A percentile compares a stretch with the other conserved stretches of the same genome.
phyloP scores from a whole-genome alignment of 53 echinoderm and acorn worm genomes.

The Arbacia lixula region DNA sequence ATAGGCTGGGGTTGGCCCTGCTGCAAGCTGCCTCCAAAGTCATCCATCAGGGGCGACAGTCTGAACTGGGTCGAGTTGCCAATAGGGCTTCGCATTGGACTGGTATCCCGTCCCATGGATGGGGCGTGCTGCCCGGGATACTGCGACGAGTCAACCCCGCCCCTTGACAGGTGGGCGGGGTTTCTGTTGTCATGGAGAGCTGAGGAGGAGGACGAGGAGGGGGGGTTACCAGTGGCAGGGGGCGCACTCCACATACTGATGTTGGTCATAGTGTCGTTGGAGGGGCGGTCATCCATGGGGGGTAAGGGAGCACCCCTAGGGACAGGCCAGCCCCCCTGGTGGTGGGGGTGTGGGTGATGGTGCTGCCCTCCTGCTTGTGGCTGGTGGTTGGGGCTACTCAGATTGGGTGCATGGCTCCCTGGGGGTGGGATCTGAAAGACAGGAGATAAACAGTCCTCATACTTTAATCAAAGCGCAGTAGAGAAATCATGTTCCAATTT shows the following conservation, averaged over 20 bases:
- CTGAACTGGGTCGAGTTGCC: slow-evolving; percentile 43
- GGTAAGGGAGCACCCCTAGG: neutral
- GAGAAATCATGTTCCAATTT: neutral
- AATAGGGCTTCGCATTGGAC: slow-evolving; percentile 50
- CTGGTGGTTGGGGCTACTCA: slow-evolving; percentile 25
- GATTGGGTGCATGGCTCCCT: slow-evolving; percentile 29
- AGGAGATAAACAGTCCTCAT: neutral
- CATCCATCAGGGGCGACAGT: slow-evolving; percentile 34
- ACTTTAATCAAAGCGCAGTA: neutral
- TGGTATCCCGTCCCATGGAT: slow-evolving; percentile 35
- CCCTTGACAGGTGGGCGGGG: neutral
- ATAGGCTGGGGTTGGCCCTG: slow-evolving; percentile 21
- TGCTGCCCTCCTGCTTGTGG: slow-evolving; percentile 22
- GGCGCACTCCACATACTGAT: slow-evolving; percentile 48
- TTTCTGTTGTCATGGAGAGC: neutral
- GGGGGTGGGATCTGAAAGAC: slow-evolving; percentile 42
- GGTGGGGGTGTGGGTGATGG: slow-evolving; percentile 42
- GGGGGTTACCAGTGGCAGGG: neutral
- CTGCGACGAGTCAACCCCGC: neutral
- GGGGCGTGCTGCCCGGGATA: slow-evolving; percentile 39
- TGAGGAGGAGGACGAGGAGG: neutral
- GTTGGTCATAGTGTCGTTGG: slow-evolving; percentile 47
- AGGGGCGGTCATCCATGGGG: neutral
- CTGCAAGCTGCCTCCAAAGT: neutral
- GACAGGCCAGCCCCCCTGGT: slow-evolving; percentile 7